Base-by-base conservation (phyloP, 2,888 invertebrate species). In the Hypolimnas misippus region DNA sequence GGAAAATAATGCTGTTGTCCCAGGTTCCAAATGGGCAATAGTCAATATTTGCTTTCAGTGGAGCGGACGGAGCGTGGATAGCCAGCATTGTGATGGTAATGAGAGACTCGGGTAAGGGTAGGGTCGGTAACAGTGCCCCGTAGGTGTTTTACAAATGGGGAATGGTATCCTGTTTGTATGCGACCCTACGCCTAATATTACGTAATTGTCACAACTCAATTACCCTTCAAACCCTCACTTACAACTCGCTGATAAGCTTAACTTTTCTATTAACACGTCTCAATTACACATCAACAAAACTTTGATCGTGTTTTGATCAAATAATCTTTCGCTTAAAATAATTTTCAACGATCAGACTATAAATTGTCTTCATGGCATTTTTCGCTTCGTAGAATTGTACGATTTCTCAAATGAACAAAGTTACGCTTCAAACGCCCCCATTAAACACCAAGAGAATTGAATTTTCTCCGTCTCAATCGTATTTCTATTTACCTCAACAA, bases 371-470 rank as follows among this genome's bases (percentile, higher is more conserved):
- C 38, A 57, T 51, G 56, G 12, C 38, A 63, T 40, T 58, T 54
- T 42, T 35, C 40, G n/a, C 58, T 40, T 40, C 51, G 14, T 66
- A 42, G 33, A 54, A 50, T 50, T 54, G 21, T 51, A 69, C 61
- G 57, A 61, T 63, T 72, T 71, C 51, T 66, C 74, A 77, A 83
- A 83, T 77, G 79, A 82, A 84, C 78, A 77, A 83, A 83, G 78
- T 82, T 81, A 75, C 76, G 73, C 77, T 72, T 70, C 75, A 71
- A 71, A 84, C 77, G 78, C 74, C 71, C 81, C 82, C 63, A 84
- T 87, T 87, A 84, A 71, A 75, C 74, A 74, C 74, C 75, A 73
- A 70, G 72, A 76, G 76, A 82, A 86, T 86, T 83, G 81, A 81
- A 77, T 79, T 71, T 75, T 76, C 66, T 69, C 70, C 63, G 74